Conservation (phyloP, 2,113 vertebrate genomes). For the Spermophilus dauricus region DNA sequence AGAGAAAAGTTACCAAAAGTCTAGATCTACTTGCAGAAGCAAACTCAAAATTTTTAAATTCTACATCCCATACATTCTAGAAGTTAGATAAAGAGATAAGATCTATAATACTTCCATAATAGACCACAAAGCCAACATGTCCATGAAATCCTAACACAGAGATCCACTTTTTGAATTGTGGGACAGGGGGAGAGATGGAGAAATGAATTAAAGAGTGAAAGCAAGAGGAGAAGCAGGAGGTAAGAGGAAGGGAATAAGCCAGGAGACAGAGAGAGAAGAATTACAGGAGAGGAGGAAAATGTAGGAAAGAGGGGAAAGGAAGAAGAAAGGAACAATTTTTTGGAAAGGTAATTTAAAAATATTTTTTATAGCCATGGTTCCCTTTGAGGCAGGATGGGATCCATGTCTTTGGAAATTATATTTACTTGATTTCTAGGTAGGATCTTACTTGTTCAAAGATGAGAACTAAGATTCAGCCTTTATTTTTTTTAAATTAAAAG, state of each 20-base stretch:
- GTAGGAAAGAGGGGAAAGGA: not conserved
- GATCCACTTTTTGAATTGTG: not conserved
- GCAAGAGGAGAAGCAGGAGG: not conserved
- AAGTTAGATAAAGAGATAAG: not conserved
- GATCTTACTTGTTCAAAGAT: not conserved
- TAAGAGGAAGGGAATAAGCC: fast-evolving
- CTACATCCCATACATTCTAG: not conserved
- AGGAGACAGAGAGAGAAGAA: not conserved
- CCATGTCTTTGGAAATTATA: not conserved
- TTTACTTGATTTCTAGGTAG: not conserved
- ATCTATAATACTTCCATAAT: not conserved
- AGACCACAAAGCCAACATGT: not conserved
- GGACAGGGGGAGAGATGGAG: fast-evolving
- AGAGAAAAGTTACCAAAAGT: not conserved
- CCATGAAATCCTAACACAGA: not conserved
- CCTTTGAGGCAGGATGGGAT: not conserved
- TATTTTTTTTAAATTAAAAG: too few species aligned
- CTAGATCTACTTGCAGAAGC: not conserved
- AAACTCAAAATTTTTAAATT: not conserved
- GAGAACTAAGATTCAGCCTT: not conserved
- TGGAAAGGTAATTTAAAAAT: not conserved
- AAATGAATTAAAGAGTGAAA: fast-evolving
- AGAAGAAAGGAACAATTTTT: not conserved
- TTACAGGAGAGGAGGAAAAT: not conserved
- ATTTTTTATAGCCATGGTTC: not conserved